Evolutionary conservation across 2,797 vertebrate genomes (phyloP).

Genomic region (Halcyon smyrnensis): DNA sequence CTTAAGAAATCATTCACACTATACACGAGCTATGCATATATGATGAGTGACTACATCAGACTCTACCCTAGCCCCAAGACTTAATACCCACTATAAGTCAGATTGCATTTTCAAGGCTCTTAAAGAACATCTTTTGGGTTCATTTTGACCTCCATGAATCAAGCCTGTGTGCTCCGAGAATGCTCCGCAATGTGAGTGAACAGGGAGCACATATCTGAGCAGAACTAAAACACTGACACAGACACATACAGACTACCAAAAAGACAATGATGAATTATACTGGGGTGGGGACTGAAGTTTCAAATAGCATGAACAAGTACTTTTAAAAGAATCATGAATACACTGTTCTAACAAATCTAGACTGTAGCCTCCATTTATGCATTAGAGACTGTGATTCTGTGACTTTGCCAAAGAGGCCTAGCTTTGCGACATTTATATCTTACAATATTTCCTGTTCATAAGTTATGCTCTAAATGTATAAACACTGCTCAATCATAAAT

Average conservation of each 20-base stretch:
- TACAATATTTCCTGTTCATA: not conserved
- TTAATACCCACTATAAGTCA: not conserved
- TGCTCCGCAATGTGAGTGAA: not conserved
- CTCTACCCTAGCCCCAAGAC: not conserved
- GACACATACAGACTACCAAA: not conserved
- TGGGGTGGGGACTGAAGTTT: not conserved
- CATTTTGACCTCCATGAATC: not conserved
- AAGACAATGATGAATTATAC: accelerated
- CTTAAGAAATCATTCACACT: not conserved
- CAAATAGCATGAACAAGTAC: not conserved
- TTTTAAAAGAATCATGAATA: not conserved
- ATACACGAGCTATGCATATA: accelerated
- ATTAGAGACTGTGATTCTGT: not conserved
- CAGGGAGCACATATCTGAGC: not conserved
- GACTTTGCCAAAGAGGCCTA: not conserved
- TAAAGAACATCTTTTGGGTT: not conserved
- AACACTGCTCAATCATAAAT: not conserved
- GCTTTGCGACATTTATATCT: not conserved
- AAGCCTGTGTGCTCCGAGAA: not conserved
- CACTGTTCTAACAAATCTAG: not conserved
- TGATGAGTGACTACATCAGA: not conserved
- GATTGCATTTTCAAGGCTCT: not conserved
- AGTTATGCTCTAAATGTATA: not conserved
- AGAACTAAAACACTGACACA: not conserved
- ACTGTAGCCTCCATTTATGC: not conserved